A percentile compares a stretch with the other conserved stretches of the same genome.
phyloP scores from a whole-genome alignment of 2,797 vertebrate genomes.

The Sebastes vulpes region DNA sequence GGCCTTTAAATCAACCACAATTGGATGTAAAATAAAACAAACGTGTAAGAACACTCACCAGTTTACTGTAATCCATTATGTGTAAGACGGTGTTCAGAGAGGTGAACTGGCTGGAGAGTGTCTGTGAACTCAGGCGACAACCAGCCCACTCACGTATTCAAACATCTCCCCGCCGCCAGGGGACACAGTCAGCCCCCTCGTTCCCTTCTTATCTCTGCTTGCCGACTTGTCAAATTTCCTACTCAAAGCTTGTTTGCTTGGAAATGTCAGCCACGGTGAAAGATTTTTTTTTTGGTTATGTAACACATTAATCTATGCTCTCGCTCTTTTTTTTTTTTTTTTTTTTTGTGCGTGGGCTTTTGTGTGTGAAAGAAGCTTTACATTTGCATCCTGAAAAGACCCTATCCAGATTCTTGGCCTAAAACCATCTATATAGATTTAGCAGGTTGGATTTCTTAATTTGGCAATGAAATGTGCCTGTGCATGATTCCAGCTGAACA shows the following conservation, averaged over 20 bases:
- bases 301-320: slow-evolving; percentile 72
- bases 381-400: slow-evolving; percentile 67
- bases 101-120: slow-evolving; percentile 5
- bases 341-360: slow-evolving; percentile 49
- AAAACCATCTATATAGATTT: slow-evolving; percentile 44
- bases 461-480: slow-evolving; percentile 24
- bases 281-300: slow-evolving; percentile 55
- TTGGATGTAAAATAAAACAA: background rate
- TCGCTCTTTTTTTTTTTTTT: slow-evolving; percentile 11
- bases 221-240: slow-evolving; percentile 63
- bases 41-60: background rate
- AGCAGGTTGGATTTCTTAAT: slow-evolving; percentile 48
- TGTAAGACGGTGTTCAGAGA: background rate
- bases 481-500: background rate
- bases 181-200: slow-evolving; percentile 49
- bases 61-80: background rate
- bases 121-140: slow-evolving; percentile 41
- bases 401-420: slow-evolving; percentile 47
- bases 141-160: slow-evolving; percentile 43
- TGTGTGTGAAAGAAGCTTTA: slow-evolving; percentile 70
- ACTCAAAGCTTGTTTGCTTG: slow-evolving; percentile 68
- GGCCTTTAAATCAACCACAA: background rate
- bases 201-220: slow-evolving; percentile 61
- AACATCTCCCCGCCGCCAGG: slow-evolving; percentile 67
- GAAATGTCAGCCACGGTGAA: slow-evolving; percentile 72